These are phyloP conservation scores for Dilophus febrilis DNA, from an alignment of 2,888 invertebrate species.

Conservation along the genomic window DNA sequence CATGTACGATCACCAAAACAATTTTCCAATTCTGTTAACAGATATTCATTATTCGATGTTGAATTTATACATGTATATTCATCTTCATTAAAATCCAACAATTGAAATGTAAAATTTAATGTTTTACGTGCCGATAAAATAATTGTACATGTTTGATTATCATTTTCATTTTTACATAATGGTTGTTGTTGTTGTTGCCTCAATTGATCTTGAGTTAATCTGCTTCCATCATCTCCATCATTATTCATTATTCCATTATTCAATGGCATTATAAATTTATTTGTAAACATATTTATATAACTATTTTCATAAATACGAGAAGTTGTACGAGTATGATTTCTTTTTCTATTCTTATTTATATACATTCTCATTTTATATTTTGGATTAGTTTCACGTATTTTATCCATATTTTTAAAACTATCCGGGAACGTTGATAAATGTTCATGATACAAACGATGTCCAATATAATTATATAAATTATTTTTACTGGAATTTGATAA, in stretches of 20 bases:
- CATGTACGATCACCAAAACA: constrained; percentile 1
- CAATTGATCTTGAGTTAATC: too few relatives aligned
- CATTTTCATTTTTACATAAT: constrained; percentile 3
- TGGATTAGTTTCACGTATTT: neutral
- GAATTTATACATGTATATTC: constrained; percentile 28
- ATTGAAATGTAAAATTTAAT: constrained; percentile 16
- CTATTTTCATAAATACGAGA: too few relatives aligned
- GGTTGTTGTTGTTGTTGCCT: neutral
- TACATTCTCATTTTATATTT: too few relatives aligned
- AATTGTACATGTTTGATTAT: neutral
- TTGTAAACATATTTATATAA: too few relatives aligned
- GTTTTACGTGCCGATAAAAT: constrained; percentile 1
- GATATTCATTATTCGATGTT: constrained; percentile 11
- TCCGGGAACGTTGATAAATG: neutral
- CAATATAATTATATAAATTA: too few relatives aligned
- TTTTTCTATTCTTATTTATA: neutral
- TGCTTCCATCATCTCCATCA: neutral
- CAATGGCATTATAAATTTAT: neutral
- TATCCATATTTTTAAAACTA: constrained; percentile 4
- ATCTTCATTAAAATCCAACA: constrained; percentile 25
- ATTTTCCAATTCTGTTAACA: constrained; percentile 7
- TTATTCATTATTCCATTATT: neutral
- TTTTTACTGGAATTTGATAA: too few relatives aligned
- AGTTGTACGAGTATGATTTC: too few relatives aligned
- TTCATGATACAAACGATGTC: neutral